Conservation (phyloP, 2,113 vertebrate genomes). For the Poeciliopsis prolifica region DNA sequence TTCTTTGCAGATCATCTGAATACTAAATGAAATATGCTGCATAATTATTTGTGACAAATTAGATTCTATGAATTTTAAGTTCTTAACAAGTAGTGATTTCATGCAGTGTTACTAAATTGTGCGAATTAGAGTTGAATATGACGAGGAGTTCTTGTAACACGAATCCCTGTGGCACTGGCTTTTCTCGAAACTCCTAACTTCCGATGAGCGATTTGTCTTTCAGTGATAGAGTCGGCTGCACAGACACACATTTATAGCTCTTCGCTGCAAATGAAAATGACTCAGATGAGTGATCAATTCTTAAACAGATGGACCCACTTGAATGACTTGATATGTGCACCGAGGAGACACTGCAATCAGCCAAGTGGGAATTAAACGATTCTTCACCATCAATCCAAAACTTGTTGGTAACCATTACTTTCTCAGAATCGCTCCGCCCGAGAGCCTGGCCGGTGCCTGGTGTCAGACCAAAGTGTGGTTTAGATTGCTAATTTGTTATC, state of each 20-base stretch:
- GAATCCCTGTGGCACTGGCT: neutral
- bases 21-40: too few species aligned
- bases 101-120: too few species aligned
- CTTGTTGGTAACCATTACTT: constrained; percentile 19
- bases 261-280: constrained; percentile 1
- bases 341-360: constrained; percentile 5
- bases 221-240: constrained; percentile 1
- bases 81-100: too few species aligned
- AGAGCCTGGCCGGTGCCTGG: neutral
- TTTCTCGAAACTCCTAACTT: neutral
- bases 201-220: neutral
- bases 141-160: neutral
- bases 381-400: constrained; percentile 13
- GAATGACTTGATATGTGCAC: constrained; percentile 20
- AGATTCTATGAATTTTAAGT: too few species aligned
- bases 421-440: neutral
- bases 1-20: too few species aligned
- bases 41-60: too few species aligned
- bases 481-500: constrained; percentile 28
- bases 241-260: neutral
- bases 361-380: neutral
- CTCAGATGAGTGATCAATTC: constrained; percentile 18
- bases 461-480: constrained; percentile 1
- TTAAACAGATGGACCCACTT: constrained; percentile 32
- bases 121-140: neutral